These are phyloP conservation scores for Anthopleura sola DNA, from an alignment of 64 coral and sea anemone species.

Conservation along the genomic window DNA sequence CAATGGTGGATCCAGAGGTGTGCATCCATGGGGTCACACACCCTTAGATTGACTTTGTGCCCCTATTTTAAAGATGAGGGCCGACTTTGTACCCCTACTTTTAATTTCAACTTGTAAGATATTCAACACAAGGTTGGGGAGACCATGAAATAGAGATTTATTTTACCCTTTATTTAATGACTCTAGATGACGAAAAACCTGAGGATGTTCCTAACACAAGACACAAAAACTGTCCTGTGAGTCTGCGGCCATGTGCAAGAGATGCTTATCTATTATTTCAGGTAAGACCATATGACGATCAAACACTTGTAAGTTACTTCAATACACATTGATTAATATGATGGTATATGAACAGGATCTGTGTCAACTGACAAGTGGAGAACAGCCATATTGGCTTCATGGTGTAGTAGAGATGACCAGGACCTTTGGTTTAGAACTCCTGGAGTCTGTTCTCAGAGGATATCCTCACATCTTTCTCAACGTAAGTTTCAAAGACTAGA, in stretches of 20 bases:
- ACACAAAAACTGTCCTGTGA: conserved; percentile 98
- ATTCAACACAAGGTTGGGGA: no score
- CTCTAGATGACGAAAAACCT: conserved; percentile 34
- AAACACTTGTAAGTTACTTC: not conserved
- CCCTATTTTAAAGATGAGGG: no score
- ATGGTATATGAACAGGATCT: conserved; percentile 51
- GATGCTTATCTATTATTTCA: conserved; percentile 98
- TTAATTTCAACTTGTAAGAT: no score
- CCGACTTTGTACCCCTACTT: no score
- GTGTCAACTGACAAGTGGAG: conserved; percentile 96
- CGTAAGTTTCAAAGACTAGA: conserved; percentile 17
- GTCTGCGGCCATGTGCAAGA: conserved; percentile 70
- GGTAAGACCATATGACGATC: conserved; percentile 14
- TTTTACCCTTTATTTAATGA: not conserved
- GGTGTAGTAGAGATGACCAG: conserved; percentile 92
- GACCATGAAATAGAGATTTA: not conserved
- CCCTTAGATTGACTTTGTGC: no score
- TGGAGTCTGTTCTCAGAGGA: conserved; percentile 84
- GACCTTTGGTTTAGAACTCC: conserved; percentile 93
- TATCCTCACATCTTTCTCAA: conserved; percentile 96
- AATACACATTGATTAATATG: no score
- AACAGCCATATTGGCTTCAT: conserved; percentile 97
- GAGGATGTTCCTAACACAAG: conserved; percentile 59
- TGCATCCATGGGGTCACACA: no score
- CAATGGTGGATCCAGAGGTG: no score